These are phyloP conservation scores for Heterotis niloticus DNA, from an alignment of 2,113 vertebrate genomes.

Conservation along the genomic window DNA sequence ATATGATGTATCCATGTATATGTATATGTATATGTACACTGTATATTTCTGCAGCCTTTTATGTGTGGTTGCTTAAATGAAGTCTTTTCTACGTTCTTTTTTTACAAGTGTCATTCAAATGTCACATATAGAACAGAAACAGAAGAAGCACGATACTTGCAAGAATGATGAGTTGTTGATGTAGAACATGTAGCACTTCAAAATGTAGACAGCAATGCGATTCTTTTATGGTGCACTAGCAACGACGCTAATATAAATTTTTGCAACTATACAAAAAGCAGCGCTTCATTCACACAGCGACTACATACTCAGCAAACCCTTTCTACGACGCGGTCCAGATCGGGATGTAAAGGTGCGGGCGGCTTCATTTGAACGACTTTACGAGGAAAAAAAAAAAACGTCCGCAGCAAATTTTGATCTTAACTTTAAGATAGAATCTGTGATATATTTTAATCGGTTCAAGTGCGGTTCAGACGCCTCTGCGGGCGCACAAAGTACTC, in stretches of 20 bases:
- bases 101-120: no score
- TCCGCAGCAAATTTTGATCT: background rate
- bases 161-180: no score
- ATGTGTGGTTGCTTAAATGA: no score
- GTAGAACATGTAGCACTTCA: no score
- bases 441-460: constrained; percentile 2
- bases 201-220: no score
- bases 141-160: no score
- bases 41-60: no score
- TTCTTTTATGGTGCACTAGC: background rate
- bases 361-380: background rate
- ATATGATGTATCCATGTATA: no score
- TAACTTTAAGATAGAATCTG: background rate
- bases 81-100: no score
- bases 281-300: background rate
- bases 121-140: no score
- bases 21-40: no score
- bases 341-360: background rate
- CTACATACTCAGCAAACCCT: no score
- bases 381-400: background rate
- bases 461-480: background rate
- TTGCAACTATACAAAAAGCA: background rate
- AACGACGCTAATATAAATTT: background rate
- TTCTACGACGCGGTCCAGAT: background rate
- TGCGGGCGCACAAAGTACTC: background rate